Evolutionary conservation across 2,797 vertebrate species (phyloP).

Genomic region (Acanthurus tractus): DNA sequence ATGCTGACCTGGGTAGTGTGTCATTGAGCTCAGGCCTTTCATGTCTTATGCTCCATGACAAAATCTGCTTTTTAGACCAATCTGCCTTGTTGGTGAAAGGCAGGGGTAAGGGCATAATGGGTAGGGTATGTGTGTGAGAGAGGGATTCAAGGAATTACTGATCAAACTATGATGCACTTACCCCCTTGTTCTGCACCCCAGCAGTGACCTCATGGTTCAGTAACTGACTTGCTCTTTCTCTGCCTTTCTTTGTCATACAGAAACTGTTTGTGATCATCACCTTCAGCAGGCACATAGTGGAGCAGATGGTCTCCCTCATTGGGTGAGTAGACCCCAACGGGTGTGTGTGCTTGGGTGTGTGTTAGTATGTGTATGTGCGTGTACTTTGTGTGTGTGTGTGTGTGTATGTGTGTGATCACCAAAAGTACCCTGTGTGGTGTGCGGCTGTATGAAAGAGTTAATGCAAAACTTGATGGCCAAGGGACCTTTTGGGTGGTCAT

Average conservation of each 20-base stretch:
- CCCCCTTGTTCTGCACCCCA: constrained; percentile 41
- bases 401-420: constrained; percentile 13
- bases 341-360: constrained; percentile 27
- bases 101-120: constrained; percentile 34
- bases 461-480: constrained; percentile 55
- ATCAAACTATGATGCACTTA: constrained; percentile 62
- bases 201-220: constrained; percentile 63
- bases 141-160: constrained; percentile 50
- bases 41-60: constrained; percentile 56
- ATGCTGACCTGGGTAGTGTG: constrained; percentile 62
- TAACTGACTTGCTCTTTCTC: constrained; percentile 61
- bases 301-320: constrained; percentile 98
- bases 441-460: constrained; percentile 64
- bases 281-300: constrained; percentile 99
- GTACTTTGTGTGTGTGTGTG: neutral
- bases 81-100: constrained; percentile 32
- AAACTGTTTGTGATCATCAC: constrained; percentile 99
- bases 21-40: constrained; percentile 60
- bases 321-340: constrained; percentile 91
- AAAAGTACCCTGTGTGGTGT: constrained; percentile 40
- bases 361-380: neutral
- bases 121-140: constrained; percentile 18
- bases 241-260: constrained; percentile 86
- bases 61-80: constrained; percentile 56
- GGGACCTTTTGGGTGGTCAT: constrained; percentile 19